Percentiles rank a stretch among this genome's conserved stretches.
phyloP scores from a whole-genome alignment of 2,888 invertebrate species.

The Ornithoptera alexandrae region DNA sequence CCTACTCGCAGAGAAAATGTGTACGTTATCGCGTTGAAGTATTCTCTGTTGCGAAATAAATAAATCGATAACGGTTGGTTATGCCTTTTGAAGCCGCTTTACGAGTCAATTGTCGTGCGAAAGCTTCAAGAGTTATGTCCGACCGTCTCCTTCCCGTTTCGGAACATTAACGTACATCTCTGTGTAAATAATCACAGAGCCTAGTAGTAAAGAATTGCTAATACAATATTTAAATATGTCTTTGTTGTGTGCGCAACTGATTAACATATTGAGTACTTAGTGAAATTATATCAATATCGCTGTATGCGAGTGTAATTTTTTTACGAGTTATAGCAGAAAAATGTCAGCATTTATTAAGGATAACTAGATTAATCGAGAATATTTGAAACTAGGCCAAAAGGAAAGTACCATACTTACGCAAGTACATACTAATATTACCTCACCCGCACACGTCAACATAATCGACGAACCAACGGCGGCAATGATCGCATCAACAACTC shows the following conservation, averaged over 20 bases:
- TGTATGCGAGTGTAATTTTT: background rate
- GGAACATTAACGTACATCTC: constrained; percentile 44
- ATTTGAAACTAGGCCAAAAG: background rate
- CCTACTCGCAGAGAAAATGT: constrained; percentile 1
- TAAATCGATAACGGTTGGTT: constrained; percentile 21
- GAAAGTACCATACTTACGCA: background rate
- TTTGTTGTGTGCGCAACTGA: background rate
- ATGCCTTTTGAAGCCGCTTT: constrained; percentile 36
- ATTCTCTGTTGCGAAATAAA: constrained; percentile 19
- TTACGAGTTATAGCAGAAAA: background rate
- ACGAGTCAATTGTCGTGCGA: constrained; percentile 52
- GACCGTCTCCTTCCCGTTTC: constrained; percentile 49
- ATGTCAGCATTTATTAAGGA: background rate
- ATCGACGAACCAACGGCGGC: background rate
- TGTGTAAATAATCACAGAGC: constrained; percentile 43
- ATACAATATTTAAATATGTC: too few relatives aligned
- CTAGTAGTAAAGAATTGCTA: constrained; percentile 24
- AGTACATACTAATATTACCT: too few relatives aligned
- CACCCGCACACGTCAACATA: background rate
- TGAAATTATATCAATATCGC: background rate
- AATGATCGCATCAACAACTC: constrained; percentile 2
- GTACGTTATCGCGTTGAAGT: constrained; percentile 14
- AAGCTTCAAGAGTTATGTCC: constrained; percentile 49
- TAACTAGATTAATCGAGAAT: background rate
- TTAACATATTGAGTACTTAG: background rate